phyloP scores from a whole-genome alignment of 2,888 invertebrate species.

The Drosophila pegasa region DNA sequence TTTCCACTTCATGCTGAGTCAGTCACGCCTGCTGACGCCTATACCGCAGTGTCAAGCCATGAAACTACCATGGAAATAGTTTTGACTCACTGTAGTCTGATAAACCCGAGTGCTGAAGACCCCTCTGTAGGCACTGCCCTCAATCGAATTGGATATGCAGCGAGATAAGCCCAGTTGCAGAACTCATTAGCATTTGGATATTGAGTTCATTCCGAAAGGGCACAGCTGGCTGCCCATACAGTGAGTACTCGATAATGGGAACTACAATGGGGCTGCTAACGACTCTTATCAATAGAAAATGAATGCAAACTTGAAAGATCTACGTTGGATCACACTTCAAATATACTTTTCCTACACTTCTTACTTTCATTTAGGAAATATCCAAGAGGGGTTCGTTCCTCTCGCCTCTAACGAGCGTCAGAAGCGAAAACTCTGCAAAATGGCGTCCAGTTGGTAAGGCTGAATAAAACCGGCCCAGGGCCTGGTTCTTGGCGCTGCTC shows the following conservation, averaged over 20 bases:
- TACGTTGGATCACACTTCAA: not conserved
- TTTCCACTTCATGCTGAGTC: not conserved
- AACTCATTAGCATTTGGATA: conserved; percentile 31
- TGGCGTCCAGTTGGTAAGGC: conserved; percentile 22
- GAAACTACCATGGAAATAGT: conserved; percentile 4
- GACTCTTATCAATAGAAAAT: not conserved
- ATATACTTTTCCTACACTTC: not conserved
- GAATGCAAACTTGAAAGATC: not conserved
- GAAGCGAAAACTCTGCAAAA: conserved; percentile 26
- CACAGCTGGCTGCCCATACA: conserved; percentile 8
- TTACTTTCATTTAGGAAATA: too few relatives aligned
- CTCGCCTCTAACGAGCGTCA: conserved; percentile 22
- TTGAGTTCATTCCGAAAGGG: not conserved
- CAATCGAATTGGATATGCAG: conserved; percentile 9
- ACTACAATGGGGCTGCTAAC: too few relatives aligned
- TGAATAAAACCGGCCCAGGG: conserved; percentile 40
- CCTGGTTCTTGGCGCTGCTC: conserved; percentile 30
- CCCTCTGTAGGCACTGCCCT: not conserved
- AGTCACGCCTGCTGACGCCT: not conserved
- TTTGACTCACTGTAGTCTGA: not conserved
- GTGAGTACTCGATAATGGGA: not conserved
- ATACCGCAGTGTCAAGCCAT: not conserved
- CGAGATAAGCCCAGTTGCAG: conserved; percentile 20
- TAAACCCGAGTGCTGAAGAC: not conserved
- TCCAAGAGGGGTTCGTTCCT: not conserved